Base-by-base conservation (phyloP, 2,888 invertebrate genomes). In the Coelinius sp. region DNA sequence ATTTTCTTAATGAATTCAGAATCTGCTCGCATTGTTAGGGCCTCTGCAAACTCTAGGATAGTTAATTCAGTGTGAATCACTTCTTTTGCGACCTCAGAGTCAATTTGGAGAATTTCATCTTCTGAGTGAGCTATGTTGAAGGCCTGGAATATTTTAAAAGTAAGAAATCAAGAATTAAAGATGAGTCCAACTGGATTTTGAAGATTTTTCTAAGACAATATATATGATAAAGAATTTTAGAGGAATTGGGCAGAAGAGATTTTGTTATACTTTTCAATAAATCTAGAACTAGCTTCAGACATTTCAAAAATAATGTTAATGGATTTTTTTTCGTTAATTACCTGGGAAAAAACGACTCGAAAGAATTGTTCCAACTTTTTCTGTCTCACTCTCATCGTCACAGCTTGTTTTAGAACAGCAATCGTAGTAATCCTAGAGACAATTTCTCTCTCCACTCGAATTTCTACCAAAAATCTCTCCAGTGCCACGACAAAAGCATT, bases 11-110 rank as follows among this genome's bases (percentile, higher is more conserved):
- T 90, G 83, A 92, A 92, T 77, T 90, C 88, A 1, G 91, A 89
- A 49, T 89, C 87, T 0, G 90, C 83, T 73, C 88, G 88, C 88
- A 92, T 90, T 46, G 89, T 90, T 69, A 92, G 82, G 0, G 91
- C 90, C 73, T 91, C 91, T 0, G 92, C 91, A 86, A 92, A 92
- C 83, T 92, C 92, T 14, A 78, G 80, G 44, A 89, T 82, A 0
- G 91, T 91, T 44, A 91, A 80, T 80, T 91, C 90, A 17, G 89
- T 90, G 66, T 89, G 84, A 44, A 90, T 85, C 2, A 90, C 86
- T 78, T 90, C 89, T 78, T 86, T 88, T 8, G 89, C 88, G 2
- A 88, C 83, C 70, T 83, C 81, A 1, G 88, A 83, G 77, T 88
- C 89, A 46, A 88, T 82, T 68, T 83, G 81, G 25, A 88, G 76